Base-by-base conservation (phyloP, 2,888 invertebrate genomes). In the Anticlea derivata region DNA sequence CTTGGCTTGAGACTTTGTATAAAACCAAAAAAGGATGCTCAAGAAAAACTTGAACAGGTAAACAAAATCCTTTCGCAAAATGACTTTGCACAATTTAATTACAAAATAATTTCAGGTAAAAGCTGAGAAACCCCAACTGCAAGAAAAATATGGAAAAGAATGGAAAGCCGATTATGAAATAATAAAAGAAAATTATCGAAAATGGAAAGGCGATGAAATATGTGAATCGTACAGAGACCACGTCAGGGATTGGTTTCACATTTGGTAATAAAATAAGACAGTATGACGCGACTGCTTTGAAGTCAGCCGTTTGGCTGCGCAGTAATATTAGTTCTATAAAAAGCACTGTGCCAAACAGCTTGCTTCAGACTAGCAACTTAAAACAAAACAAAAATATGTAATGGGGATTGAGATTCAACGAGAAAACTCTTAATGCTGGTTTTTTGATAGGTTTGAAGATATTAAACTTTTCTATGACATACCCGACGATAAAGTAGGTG, bases 241-340 rank as follows among this genome's bases (percentile, higher is more conserved):
- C 34, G 68, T 83, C 2, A 73, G 83, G 50, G 60, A 68, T 33
- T 87, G 87, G 86, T 83, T 86, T 63, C 51, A 61, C n/a, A 68
- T 70, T 62, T 86, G 86, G 86, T 86, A 73, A 63, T 17, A 7
- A 30, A 2, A n/a, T 4, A 2, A 4, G 17, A 2, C 4, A 4
- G 4, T 17, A 17, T 17, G 4, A 17, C 17, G 17, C 2, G 17
- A 17, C 17, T 4, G 4, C 4, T 4, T 4, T 17, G 17, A 17
- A 17, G 17, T 4, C 17, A 4, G 17, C 17, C 4, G 17, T 17
- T 17, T 17, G 17, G 17, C 17, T n/a, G n/a, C n/a, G n/a, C n/a
- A n/a, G n/a, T n/a, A n/a, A n/a, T n/a, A n/a, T n/a, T n/a, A n/a
- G n/a, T n/a, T n/a, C n/a, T n/a, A n/a, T n/a, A n/a, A n/a, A 17